Conservation (phyloP, 2,888 invertebrate species). For the Cheilosia scutellata region DNA sequence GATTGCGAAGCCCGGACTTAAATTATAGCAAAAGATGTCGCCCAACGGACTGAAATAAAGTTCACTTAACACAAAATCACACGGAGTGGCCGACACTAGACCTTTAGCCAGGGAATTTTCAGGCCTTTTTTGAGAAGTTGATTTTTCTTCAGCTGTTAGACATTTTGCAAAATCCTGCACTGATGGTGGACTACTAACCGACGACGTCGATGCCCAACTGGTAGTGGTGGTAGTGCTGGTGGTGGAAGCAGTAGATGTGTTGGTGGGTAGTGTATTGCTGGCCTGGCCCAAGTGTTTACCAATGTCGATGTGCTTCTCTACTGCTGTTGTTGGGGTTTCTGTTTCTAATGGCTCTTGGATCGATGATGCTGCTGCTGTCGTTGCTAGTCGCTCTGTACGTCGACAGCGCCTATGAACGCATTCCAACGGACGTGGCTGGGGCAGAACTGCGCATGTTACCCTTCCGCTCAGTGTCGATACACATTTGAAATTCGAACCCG, state of each 20-base stretch:
- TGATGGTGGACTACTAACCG: slow-evolving; percentile 71
- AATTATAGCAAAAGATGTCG: slow-evolving; percentile 76
- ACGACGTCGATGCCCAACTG: slow-evolving; percentile 71
- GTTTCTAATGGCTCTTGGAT: slow-evolving; percentile 77
- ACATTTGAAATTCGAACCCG: slow-evolving; percentile 71
- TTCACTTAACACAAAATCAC: slow-evolving; percentile 74
- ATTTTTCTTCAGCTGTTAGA: slow-evolving; percentile 76
- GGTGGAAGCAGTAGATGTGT: slow-evolving; percentile 30
- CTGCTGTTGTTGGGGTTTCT: slow-evolving; percentile 77
- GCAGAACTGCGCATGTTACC: slow-evolving; percentile 71
- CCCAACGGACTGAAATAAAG: slow-evolving; percentile 66
- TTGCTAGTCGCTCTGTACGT: slow-evolving; percentile 51
- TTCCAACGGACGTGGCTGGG: slow-evolving; percentile 70
- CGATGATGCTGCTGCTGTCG: slow-evolving; percentile 77
- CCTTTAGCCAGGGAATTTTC: slow-evolving; percentile 71
- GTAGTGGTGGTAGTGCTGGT: slow-evolving; percentile 62
- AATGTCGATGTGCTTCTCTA: slow-evolving; percentile 56
- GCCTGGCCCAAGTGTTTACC: slow-evolving; percentile 52
- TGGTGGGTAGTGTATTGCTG: slow-evolving; percentile 36
- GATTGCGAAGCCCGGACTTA: slow-evolving; percentile 61
- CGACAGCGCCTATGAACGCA: slow-evolving; percentile 70
- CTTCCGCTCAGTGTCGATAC: slow-evolving; percentile 72
- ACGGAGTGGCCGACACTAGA: slow-evolving; percentile 59
- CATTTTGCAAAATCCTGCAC: slow-evolving; percentile 78
- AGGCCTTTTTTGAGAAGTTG: slow-evolving; percentile 49